phyloP scores from a whole-genome alignment of 35 echinoderm and acorn worm genomes.

The Apostichopus californicus region DNA sequence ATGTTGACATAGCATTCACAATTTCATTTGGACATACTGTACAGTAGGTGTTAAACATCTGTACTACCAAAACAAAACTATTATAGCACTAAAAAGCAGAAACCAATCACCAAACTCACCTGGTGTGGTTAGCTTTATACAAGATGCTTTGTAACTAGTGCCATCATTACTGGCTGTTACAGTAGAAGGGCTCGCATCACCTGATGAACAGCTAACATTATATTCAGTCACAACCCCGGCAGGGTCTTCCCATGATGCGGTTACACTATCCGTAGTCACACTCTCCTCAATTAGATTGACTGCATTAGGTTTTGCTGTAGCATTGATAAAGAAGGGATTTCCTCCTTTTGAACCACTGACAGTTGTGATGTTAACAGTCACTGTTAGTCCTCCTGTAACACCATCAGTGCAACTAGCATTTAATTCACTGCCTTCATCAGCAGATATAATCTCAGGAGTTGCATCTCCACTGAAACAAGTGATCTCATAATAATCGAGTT shows the following conservation, averaged over 20 bases:
- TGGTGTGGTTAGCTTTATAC: neutral
- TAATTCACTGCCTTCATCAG: neutral
- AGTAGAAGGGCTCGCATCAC: neutral
- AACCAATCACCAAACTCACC: neutral
- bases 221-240: neutral
- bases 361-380: neutral
- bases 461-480: neutral
- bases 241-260: constrained; percentile 10
- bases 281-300: neutral
- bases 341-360: neutral
- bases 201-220: neutral
- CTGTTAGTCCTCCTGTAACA: neutral
- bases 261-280: neutral
- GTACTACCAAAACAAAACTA: too few species aligned
- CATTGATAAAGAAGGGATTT: too few species aligned
- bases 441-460: neutral
- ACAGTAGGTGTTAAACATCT: too few species aligned
- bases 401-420: neutral
- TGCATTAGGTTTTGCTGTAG: constrained; percentile 8
- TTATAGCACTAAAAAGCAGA: too few species aligned
- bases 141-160: neutral
- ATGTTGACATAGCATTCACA: too few species aligned
- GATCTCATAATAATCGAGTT: neutral
- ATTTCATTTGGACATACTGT: too few species aligned
- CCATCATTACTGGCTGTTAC: neutral